A percentile compares a stretch with the other conserved stretches of the same genome.
phyloP scores from a whole-genome alignment of 2,113 vertebrate genomes.

The Gymnocephalus cernua region DNA sequence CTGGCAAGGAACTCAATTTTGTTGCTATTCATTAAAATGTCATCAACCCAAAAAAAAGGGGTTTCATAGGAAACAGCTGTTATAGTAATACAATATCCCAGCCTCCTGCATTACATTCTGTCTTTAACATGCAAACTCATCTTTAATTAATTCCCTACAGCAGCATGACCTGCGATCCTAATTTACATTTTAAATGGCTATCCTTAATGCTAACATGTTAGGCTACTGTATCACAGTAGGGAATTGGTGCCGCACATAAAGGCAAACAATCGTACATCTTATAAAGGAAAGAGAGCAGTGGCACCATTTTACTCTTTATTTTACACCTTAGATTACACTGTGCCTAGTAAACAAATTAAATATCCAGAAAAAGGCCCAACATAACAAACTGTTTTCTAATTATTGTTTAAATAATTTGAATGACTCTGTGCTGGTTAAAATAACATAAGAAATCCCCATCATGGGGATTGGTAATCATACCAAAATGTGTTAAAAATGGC shows the following conservation, averaged over 20 bases:
- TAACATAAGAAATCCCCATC: not conserved
- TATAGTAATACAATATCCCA: constrained; percentile 28
- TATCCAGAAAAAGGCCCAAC: not conserved
- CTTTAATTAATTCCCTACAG: constrained; percentile 59
- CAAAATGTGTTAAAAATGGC: not conserved
- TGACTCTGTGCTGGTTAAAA: not conserved
- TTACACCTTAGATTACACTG: constrained; percentile 26
- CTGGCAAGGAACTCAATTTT: constrained; percentile 35
- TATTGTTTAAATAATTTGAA: not conserved
- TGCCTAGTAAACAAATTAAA: constrained; percentile 19
- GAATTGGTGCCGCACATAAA: constrained; percentile 34
- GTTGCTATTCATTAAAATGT: constrained; percentile 60
- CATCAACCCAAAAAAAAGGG: constrained; percentile 32
- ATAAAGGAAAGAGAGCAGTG: constrained; percentile 10
- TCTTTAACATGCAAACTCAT: constrained; percentile 52
- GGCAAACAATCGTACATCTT: not conserved
- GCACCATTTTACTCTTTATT: not conserved
- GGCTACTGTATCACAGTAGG: constrained; percentile 42
- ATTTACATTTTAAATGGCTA: constrained; percentile 71
- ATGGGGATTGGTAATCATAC: not conserved
- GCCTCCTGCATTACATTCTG: constrained; percentile 2
- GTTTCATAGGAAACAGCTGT: constrained; percentile 19
- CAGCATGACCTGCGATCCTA: constrained; percentile 56
- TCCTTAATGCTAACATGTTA: constrained; percentile 51
- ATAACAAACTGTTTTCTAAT: not conserved